These are phyloP conservation scores for Oriolus oriolus DNA, from an alignment of 2,113 vertebrate genomes.

Conservation along the genomic window DNA sequence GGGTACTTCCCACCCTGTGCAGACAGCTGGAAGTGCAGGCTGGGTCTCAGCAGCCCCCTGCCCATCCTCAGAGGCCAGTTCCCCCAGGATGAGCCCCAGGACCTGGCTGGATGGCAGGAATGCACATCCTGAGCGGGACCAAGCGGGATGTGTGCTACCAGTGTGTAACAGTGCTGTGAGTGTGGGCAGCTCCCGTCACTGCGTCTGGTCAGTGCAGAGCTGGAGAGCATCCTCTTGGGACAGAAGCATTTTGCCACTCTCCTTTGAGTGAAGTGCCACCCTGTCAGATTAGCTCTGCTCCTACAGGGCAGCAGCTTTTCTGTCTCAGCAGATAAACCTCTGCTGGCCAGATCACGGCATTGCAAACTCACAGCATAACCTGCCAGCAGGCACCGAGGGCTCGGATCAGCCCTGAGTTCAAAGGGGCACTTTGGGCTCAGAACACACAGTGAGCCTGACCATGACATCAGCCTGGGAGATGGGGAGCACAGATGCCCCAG, in stretches of 20 bases:
- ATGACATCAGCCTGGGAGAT: background rate
- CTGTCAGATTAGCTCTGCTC: background rate
- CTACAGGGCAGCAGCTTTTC: background rate
- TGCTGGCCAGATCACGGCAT: background rate
- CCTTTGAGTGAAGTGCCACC: background rate
- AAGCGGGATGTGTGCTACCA: fast-evolving
- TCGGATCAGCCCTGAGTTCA: background rate
- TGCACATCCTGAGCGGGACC: fast-evolving
- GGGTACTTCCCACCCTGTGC: background rate
- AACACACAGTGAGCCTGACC: background rate
- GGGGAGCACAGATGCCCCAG: background rate
- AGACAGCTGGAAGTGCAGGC: fast-evolving
- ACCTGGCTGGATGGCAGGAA: background rate
- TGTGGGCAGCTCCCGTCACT: background rate
- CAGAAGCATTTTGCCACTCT: background rate
- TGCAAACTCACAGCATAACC: background rate
- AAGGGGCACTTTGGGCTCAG: background rate
- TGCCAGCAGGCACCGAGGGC: background rate
- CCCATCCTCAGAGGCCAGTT: fast-evolving
- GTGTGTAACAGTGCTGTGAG: background rate
- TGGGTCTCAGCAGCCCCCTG: background rate
- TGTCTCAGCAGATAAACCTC: conserved; percentile 9
- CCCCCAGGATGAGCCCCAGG: fast-evolving
- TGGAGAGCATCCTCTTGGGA: background rate
- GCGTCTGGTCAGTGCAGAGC: background rate